Percentiles rank a stretch among this genome's conserved stretches.
phyloP scores from a whole-genome alignment of 2,797 vertebrate genomes.

The Arctocebus calabarensis region DNA sequence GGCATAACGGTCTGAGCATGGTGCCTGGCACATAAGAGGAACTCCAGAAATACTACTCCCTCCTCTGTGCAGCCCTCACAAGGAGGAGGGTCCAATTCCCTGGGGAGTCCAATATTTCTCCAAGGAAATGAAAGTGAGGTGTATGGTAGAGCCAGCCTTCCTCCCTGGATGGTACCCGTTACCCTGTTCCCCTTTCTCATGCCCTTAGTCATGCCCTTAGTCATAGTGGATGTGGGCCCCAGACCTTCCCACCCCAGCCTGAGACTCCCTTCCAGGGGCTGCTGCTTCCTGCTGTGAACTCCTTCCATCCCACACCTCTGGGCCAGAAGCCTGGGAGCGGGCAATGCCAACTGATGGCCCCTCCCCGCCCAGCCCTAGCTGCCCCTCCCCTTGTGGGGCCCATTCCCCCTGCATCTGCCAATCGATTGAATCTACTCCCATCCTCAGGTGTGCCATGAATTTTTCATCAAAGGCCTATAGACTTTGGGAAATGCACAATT shows the following conservation, averaged over 20 bases:
- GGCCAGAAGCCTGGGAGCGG: not conserved
- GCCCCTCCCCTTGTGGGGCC: not conserved
- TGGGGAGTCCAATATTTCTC: not conserved
- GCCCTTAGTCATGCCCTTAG: too few relatives aligned
- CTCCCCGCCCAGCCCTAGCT: not conserved
- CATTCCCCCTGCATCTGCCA: rapidly evolving
- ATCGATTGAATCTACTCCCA: slow-evolving; percentile 68
- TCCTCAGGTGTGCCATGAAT: slow-evolving; percentile 79
- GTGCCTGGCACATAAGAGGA: too few relatives aligned
- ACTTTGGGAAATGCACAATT: slow-evolving; percentile 84
- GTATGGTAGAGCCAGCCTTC: not conserved
- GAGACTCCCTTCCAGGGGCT: not conserved
- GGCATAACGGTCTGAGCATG: not conserved
- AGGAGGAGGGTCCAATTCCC: not conserved
- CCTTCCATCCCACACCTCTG: not conserved
- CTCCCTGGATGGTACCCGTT: not conserved
- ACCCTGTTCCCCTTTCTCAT: not conserved
- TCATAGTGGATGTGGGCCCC: not conserved
- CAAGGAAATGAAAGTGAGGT: not conserved
- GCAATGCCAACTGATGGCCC: not conserved
- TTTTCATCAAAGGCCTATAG: slow-evolving; percentile 86
- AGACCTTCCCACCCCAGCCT: not conserved
- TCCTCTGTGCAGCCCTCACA: not conserved
- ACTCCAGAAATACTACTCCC: not conserved
- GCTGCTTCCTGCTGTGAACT: not conserved